phyloP scores from a whole-genome alignment of 2,888 invertebrate species.

The Aleiodes testaceus region DNA sequence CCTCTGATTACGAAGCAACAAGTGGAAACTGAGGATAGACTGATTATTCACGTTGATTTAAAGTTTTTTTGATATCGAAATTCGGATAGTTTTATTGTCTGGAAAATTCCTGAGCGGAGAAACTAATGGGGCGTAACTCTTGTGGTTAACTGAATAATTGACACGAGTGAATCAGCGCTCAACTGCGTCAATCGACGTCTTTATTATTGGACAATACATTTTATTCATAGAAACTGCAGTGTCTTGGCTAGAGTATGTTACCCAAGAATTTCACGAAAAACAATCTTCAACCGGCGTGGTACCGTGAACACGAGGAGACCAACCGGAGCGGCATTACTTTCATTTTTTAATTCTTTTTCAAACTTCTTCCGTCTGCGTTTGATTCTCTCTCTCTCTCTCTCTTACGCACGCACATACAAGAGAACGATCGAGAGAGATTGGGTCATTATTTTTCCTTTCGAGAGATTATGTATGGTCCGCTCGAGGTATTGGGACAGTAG shows the following conservation, averaged over 20 bases:
- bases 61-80: no score
- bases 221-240: not conserved
- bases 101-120: not conserved
- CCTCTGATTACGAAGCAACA: slow-evolving; percentile 25
- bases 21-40: not conserved
- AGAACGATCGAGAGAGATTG: not conserved
- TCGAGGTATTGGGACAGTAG: slow-evolving; percentile 7
- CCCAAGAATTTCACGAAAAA: slow-evolving; percentile 10
- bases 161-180: not conserved
- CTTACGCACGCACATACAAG: no score
- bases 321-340: slow-evolving; percentile 24
- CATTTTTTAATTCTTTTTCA: slow-evolving; percentile 10
- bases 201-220: not conserved
- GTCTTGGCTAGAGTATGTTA: not conserved
- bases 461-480: slow-evolving; percentile 4
- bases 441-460: not conserved
- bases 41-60: not conserved
- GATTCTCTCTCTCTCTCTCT: not conserved
- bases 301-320: slow-evolving; percentile 31
- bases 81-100: no score
- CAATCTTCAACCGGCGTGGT: slow-evolving; percentile 14
- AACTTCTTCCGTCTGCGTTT: not conserved
- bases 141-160: slow-evolving; percentile 10
- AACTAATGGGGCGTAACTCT: not conserved
- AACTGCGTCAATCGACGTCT: slow-evolving; percentile 4